Evolutionary conservation across 2,113 vertebrate species (phyloP), one percentile per base, ranked within the genome.

Genomic region (Cyphomyrus plagiostoma): DNA sequence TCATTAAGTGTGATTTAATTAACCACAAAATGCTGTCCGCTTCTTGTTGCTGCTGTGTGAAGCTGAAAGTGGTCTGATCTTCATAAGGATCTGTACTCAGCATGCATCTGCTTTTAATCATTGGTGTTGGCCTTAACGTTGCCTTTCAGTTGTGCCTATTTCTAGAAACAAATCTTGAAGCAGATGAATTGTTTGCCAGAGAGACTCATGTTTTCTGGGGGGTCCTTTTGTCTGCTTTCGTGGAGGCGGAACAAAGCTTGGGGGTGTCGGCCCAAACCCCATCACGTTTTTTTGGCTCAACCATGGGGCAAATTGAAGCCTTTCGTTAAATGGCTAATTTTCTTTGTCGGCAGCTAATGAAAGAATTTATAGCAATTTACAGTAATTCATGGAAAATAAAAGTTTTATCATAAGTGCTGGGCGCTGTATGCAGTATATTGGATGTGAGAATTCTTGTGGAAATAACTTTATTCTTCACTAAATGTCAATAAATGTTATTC

Each of bases 141-240:
- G n/a, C 39, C 92, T 90, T 83, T 46, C 39, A 30, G 42, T 91
- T 90, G 77, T 62, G 35, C 92, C 91, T 93, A 39, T 93, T 86
- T 91, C 91, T 90, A 90, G 91, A 88, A 90, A 86, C n/a, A 52
- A 66, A 89, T 89, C 89, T 92, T 91, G 46, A 91, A 89, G 90
- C 82, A 10, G 30, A 83, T 92, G 84, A 87, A 70, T 70, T 70
- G 62, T 90, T 89, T 85, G 90, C 86, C 50, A 87, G 30, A 30
- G 26, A 52, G 86, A 87, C 90, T 89, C 90, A 89, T 86, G 49
- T 91, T 90, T 66, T 21, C 91, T 90, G 70, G 86, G 92, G 89
- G 93, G 95, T 92, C 92, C 89, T 91, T 92, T 87, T 39, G 30
- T 80, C 35, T 80, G 74, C 30, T 92, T 92, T 94, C 94, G 94